Evolutionary conservation across 2,888 invertebrate species (phyloP).

Genomic region (Nebria brevicollis): DNA sequence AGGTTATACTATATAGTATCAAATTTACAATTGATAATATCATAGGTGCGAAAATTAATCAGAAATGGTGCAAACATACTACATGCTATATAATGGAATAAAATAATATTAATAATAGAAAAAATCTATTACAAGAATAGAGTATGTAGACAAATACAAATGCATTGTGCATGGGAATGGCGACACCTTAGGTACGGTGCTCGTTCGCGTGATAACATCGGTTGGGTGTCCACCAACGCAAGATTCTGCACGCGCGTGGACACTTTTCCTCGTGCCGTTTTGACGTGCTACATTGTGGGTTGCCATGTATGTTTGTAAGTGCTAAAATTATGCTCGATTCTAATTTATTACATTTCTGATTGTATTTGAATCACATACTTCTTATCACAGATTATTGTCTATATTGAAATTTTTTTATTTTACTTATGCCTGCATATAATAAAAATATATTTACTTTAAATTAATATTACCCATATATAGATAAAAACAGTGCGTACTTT

Average conservation of each 20-base stretch:
- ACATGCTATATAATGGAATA: neutral
- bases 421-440: no score
- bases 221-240: constrained; percentile 5
- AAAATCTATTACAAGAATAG: neutral
- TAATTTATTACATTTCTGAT: neutral
- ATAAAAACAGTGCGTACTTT: no score
- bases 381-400: no score
- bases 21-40: constrained; percentile 30
- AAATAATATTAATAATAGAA: neutral
- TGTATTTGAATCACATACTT: neutral
- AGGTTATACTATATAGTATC: constrained; percentile 16
- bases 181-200: constrained; percentile 28
- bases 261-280: constrained; percentile 1
- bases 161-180: constrained; percentile 26
- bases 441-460: no score
- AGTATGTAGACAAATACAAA: constrained; percentile 28
- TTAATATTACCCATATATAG: no score
- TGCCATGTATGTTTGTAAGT: neutral
- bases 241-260: neutral
- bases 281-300: neutral
- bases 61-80: constrained; percentile 20
- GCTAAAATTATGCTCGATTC: neutral
- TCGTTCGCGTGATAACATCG: constrained; percentile 7
- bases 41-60: constrained; percentile 41
- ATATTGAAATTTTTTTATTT: no score